Conservation (phyloP, 2,113 vertebrate genomes). For the Apteryx mantelli region DNA sequence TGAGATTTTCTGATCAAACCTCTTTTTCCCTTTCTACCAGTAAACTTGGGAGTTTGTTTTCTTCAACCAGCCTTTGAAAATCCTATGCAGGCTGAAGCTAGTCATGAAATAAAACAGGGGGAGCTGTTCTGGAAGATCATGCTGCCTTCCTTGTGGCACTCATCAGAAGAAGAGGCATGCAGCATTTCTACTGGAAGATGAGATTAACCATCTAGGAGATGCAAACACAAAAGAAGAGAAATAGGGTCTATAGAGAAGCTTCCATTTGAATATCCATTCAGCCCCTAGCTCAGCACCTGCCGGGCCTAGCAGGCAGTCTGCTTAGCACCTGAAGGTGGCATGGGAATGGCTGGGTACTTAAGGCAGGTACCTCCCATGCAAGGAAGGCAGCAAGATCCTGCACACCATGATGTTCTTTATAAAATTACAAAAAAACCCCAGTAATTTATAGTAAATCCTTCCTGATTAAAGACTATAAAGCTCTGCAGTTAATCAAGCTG, state of each 20-base stretch:
- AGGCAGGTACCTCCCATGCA: not conserved
- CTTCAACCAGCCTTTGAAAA: constrained; percentile 7
- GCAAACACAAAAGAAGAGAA: not conserved
- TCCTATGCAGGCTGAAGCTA: not conserved
- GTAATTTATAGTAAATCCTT: not conserved
- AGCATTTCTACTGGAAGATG: not conserved
- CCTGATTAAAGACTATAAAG: not conserved
- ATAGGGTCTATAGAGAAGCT: not conserved
- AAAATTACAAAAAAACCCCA: not conserved
- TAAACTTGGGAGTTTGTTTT: not conserved
- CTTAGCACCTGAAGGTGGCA: not conserved
- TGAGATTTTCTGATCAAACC: not conserved
- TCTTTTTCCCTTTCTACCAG: not conserved
- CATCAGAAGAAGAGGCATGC: not conserved
- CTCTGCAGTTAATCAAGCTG: constrained; percentile 59
- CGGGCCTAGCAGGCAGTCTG: not conserved
- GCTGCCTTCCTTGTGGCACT: not conserved
- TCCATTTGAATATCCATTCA: not conserved
- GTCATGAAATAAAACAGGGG: not conserved
- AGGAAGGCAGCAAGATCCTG: not conserved
- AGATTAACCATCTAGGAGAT: constrained; percentile 4
- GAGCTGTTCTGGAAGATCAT: not conserved
- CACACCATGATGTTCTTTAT: not conserved
- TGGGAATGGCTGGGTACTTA: not conserved
- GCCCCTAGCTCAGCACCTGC: not conserved